Evolutionary conservation across 2,797 vertebrate species (phyloP).

Genomic region (Eidolon dupreanum): DNA sequence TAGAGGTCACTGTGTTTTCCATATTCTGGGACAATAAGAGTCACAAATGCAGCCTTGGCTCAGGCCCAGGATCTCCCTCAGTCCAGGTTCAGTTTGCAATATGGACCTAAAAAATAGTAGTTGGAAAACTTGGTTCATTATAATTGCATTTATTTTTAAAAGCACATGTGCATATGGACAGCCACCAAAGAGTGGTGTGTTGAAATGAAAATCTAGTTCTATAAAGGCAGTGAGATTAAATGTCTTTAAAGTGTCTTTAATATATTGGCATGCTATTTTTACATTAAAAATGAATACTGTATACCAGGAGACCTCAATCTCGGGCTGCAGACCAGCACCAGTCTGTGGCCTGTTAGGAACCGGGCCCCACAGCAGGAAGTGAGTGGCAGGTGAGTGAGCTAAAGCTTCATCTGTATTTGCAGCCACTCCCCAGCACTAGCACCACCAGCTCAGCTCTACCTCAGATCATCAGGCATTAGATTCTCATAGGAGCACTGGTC

Average conservation of each 20-base stretch:
- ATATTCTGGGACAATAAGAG: background rate
- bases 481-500: too few species aligned
- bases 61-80: background rate
- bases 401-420: too few species aligned
- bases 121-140: background rate
- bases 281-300: constrained; percentile 3
- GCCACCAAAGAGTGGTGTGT: background rate
- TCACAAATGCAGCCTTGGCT: background rate
- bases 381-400: too few species aligned
- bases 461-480: too few species aligned
- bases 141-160: background rate
- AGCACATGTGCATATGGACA: background rate
- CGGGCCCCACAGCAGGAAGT: too few species aligned
- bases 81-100: background rate
- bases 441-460: too few species aligned
- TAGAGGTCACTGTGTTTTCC: background rate
- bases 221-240: background rate
- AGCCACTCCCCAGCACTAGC: too few species aligned
- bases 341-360: too few species aligned
- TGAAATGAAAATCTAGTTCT: background rate
- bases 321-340: too few species aligned
- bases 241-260: background rate
- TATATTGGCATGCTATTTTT: background rate
- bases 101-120: background rate
- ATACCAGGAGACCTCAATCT: background rate